Evolutionary conservation across 2,797 vertebrate genomes (phyloP), one percentile per base, ranked within the genome.

Genomic region (Macropus fuliginosus): DNA sequence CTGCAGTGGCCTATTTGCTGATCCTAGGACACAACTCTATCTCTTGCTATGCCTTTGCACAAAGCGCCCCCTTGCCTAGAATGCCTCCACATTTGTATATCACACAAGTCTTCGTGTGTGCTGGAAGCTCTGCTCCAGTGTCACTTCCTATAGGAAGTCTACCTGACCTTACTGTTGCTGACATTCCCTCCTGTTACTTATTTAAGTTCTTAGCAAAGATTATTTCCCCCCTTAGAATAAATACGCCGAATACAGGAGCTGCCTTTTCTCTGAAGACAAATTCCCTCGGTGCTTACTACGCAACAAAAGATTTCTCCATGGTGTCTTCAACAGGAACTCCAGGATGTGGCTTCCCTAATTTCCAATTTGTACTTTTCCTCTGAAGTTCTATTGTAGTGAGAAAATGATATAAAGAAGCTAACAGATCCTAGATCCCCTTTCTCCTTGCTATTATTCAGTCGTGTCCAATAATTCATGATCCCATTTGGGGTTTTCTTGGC

Each of bases 321-420:
- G 92, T 93, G 54, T 2, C 56, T 97, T 55, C 95, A 95, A 95
- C 92, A 81, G n/a, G 18, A 24, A 40, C 91, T 96, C 89, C 91
- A 94, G 56, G 95, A 56, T 59, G 94, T 94, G 93, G 91, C 46
- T 95, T 95, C 59, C 34, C 11, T 95, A 56, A 94, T 93, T 96
- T 97, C 97, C 34, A 96, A 87, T 97, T 57, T 95, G 94, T 29
- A 96, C 12, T n/a, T 95, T 59, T 95, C 31, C 50, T 94, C 94
- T 56, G 40, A 94, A 94, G 90, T 91, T 95, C 59, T 91, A 59
- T 89, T 90, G 62, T 74, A 40, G 91, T 95, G 95, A 95, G 94
- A 97, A 96, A 40, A 81, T 52, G 91, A 57, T 28, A 90, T 59
- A 94, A 96, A 56, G 1, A 34, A 62, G 29, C 54, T 91, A 95